Conservation (phyloP, 2,113 vertebrate genomes). For the Nothobranchius furzeri region DNA sequence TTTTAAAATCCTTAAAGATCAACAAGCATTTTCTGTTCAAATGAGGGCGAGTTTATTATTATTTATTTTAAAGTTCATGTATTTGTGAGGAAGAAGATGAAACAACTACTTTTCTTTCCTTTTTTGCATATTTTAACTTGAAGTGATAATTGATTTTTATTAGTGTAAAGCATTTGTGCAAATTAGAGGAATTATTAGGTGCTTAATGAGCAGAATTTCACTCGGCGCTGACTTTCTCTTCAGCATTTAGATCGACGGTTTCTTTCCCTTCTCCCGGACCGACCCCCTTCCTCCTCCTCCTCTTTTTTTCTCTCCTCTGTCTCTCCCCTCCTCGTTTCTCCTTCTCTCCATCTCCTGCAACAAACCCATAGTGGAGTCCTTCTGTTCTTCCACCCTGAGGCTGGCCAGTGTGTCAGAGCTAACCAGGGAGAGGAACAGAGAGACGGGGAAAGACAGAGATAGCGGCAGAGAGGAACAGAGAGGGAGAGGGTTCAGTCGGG, state of each 20-base stretch:
- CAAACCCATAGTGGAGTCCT: constrained; percentile 79
- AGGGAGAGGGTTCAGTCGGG: constrained; percentile 63
- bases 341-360: constrained; percentile 68
- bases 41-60: neutral
- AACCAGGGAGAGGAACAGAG: constrained; percentile 81
- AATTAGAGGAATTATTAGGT: constrained; percentile 1
- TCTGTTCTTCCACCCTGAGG: constrained; percentile 84
- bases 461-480: constrained; percentile 61
- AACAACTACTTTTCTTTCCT: neutral
- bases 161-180: neutral
- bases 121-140: neutral
- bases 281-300: constrained; percentile 25
- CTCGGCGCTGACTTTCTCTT: constrained; percentile 45
- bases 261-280: constrained; percentile 54
- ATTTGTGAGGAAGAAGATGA: too few species aligned
- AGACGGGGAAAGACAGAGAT: constrained; percentile 65
- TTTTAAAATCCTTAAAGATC: too few species aligned
- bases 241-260: constrained; percentile 61
- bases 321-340: constrained; percentile 51
- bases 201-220: constrained; percentile 1
- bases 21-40: neutral
- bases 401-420: constrained; percentile 83
- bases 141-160: neutral
- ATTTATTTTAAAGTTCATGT: too few species aligned
- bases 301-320: constrained; percentile 30